These are phyloP conservation scores for Heliconius erato DNA, from an alignment of 2,888 invertebrate species.

Conservation along the genomic window DNA sequence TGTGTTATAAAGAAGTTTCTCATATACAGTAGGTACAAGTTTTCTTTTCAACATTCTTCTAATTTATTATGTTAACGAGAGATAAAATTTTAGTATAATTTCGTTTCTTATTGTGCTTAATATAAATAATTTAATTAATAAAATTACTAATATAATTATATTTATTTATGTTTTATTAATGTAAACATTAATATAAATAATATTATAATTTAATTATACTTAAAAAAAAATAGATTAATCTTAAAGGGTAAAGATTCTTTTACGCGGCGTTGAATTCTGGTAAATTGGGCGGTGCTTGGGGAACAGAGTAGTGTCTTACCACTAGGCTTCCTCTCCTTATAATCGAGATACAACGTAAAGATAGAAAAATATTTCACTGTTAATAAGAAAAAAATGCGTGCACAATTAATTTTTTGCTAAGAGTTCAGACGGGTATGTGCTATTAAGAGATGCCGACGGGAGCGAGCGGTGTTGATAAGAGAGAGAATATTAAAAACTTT, in stretches of 20 bases:
- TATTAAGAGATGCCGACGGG: conserved; percentile 26
- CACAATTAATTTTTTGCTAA: background rate
- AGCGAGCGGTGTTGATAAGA: background rate
- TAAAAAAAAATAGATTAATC: too few relatives aligned
- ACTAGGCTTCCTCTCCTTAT: background rate
- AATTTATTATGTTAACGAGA: background rate
- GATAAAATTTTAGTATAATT: background rate
- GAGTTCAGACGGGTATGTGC: background rate
- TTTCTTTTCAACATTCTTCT: background rate
- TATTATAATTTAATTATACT: too few relatives aligned
- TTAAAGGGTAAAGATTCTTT: too few relatives aligned
- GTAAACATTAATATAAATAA: too few relatives aligned
- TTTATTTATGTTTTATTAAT: background rate
- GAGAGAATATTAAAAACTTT: background rate
- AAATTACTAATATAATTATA: background rate
- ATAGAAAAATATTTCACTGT: background rate
- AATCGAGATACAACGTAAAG: background rate
- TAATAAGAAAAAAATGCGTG: background rate
- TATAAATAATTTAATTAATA: background rate
- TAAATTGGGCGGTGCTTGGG: too few relatives aligned
- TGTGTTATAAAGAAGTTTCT: conserved; percentile 12
- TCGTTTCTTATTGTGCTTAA: background rate
- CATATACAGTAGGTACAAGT: background rate
- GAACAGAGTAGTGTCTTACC: too few relatives aligned
- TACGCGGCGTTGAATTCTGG: too few relatives aligned